Conservation (phyloP, 2,113 vertebrate species). For the Oenanthe melanoleuca region DNA sequence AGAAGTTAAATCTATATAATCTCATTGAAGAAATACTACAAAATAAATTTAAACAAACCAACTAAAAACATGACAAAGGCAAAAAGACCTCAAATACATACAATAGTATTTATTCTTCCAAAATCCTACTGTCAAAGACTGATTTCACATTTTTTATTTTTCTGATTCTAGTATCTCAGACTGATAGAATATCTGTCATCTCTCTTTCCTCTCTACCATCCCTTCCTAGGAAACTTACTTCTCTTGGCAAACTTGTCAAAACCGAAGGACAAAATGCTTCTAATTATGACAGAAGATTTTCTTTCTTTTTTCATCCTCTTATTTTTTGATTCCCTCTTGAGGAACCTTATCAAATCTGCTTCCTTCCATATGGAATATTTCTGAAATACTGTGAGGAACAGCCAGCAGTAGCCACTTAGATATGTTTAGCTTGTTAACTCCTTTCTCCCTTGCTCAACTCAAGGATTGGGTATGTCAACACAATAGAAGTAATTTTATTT, state of each 20-base stretch:
- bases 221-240: background rate
- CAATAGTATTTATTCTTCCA: background rate
- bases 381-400: slow-evolving; percentile 18
- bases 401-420: slow-evolving; percentile 5
- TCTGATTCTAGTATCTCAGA: background rate
- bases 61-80: background rate
- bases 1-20: background rate
- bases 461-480: background rate
- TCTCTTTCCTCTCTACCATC: background rate
- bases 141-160: background rate
- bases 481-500: background rate
- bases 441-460: background rate
- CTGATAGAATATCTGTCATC: background rate
- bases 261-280: background rate
- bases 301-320: background rate
- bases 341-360: background rate
- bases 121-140: background rate
- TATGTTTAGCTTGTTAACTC: slow-evolving; percentile 14
- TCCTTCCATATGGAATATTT: slow-evolving; percentile 33
- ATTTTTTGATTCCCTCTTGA: background rate
- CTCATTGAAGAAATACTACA: background rate
- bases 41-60: background rate
- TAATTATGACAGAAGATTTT: background rate
- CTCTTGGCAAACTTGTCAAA: background rate
- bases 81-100: background rate